A percentile compares a stretch with the other conserved stretches of the same genome.
Evolutionary conservation across 1,140 invertebrate species (phyloP).

Genomic region (Leptoteleia sp.): DNA sequence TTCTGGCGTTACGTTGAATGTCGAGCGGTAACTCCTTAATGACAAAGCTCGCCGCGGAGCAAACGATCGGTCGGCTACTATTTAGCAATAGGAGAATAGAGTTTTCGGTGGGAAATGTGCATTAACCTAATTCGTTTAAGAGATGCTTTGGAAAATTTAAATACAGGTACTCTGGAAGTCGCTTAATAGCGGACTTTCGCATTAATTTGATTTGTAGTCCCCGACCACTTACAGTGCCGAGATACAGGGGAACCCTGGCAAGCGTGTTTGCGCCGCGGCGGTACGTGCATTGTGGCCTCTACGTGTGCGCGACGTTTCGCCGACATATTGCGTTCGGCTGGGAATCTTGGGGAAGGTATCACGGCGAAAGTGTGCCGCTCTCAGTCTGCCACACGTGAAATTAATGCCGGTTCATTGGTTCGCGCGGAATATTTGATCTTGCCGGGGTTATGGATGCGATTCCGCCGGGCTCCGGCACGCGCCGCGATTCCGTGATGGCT

Average conservation of each 20-base stretch:
- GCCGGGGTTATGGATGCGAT: slow-evolving; percentile 15
- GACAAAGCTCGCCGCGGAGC: too few species aligned
- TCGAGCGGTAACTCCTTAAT: too few species aligned
- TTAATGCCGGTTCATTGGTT: slow-evolving; percentile 44
- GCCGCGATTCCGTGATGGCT: slow-evolving; percentile 4
- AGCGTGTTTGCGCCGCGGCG: slow-evolving; percentile 11
- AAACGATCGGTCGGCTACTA: too few species aligned
- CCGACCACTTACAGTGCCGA: slow-evolving; percentile 28
- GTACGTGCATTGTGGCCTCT: slow-evolving; percentile 14
- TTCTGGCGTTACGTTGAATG: too few species aligned
- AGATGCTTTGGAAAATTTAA: slow-evolving; percentile 36
- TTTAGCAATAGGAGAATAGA: background rate
- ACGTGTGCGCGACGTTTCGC: slow-evolving; percentile 32
- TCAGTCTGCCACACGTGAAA: slow-evolving; percentile 24
- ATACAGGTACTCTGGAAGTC: slow-evolving; percentile 20
- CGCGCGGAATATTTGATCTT: slow-evolving; percentile 30
- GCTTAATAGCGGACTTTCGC: slow-evolving; percentile 44
- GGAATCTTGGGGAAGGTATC: slow-evolving; percentile 17
- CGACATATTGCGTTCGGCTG: slow-evolving; percentile 48
- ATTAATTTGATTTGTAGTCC: slow-evolving; percentile 58
- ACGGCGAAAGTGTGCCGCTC: slow-evolving; percentile 19
- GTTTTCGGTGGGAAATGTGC: slow-evolving; percentile 15
- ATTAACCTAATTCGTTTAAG: slow-evolving; percentile 23
- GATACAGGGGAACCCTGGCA: slow-evolving; percentile 31
- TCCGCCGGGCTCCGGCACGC: slow-evolving; percentile 7